Conservation (phyloP, 1,140 invertebrate genomes). For the Caenorhabditis latens region DNA sequence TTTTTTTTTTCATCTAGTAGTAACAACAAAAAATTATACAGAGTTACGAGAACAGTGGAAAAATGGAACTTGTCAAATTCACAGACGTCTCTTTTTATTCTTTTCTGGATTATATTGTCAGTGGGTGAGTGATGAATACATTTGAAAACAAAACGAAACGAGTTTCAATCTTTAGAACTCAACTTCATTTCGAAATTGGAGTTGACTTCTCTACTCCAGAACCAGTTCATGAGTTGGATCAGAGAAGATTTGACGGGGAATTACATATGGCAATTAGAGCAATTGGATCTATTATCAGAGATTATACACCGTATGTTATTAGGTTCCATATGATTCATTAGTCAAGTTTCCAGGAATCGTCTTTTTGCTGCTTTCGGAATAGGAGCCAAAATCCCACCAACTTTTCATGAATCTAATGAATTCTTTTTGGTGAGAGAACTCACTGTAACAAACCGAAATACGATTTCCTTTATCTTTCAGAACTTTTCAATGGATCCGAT, state of each 20-base stretch:
- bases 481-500: slow-evolving; percentile 61
- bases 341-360: slow-evolving; percentile 54
- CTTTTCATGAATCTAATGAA: slow-evolving; percentile 57
- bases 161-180: slow-evolving; percentile 51
- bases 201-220: slow-evolving; percentile 49
- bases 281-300: slow-evolving; percentile 56
- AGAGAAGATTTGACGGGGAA: slow-evolving; percentile 53
- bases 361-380: slow-evolving; percentile 62
- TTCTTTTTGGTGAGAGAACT: slow-evolving; percentile 43
- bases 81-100: slow-evolving; percentile 62
- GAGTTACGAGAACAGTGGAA: slow-evolving; percentile 58
- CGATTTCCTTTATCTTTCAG: background rate
- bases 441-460: background rate
- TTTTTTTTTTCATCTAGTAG: background rate
- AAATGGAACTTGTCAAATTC: slow-evolving; percentile 60
- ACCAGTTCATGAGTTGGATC: slow-evolving; percentile 11
- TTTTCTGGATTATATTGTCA: slow-evolving; percentile 62
- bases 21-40: background rate
- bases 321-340: background rate
- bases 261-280: slow-evolving; percentile 61
- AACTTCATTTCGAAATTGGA: slow-evolving; percentile 60
- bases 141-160: background rate
- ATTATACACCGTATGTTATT: slow-evolving; percentile 58
- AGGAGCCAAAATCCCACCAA: slow-evolving; percentile 56
- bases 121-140: slow-evolving; percentile 33